A percentile compares a stretch with the other conserved stretches of the same genome.
These are phyloP conservation scores for Zeugodacus cucurbitae DNA, from an alignment of 1,140 invertebrate genomes.

Conservation along the genomic window DNA sequence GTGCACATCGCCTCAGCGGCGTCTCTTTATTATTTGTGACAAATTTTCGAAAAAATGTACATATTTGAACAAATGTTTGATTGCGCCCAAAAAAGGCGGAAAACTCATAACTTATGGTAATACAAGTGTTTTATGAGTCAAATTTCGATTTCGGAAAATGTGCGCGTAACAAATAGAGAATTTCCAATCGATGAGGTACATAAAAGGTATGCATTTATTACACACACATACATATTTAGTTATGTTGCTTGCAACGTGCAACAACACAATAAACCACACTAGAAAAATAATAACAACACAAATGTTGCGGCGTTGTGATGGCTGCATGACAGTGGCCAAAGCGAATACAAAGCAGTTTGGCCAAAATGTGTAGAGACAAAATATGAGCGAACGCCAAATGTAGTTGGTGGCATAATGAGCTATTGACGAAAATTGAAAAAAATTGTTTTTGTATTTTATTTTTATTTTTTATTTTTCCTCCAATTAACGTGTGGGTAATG, in stretches of 20 bases:
- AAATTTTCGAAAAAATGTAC: neutral
- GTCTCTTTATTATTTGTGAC: neutral
- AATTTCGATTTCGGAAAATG: neutral
- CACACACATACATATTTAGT: neutral
- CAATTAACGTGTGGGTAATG: neutral
- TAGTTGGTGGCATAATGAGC: neutral
- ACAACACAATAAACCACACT: neutral
- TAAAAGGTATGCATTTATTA: neutral
- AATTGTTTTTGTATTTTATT: neutral
- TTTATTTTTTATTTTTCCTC: neutral
- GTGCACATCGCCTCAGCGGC: neutral
- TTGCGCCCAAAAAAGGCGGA: neutral
- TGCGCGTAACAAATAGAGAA: neutral
- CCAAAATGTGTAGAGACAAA: neutral
- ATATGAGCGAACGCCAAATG: neutral
- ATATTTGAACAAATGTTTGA: neutral
- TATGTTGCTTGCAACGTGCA: neutral
- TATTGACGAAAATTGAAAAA: neutral
- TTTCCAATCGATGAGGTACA: neutral
- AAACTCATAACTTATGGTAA: conserved; percentile 7
- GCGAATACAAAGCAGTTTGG: neutral
- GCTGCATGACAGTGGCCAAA: neutral
- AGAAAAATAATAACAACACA: no score
- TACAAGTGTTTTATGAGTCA: neutral
- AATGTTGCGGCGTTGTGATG: neutral